phyloP scores from a whole-genome alignment of 1,140 invertebrate genomes.

The Apis florea region DNA sequence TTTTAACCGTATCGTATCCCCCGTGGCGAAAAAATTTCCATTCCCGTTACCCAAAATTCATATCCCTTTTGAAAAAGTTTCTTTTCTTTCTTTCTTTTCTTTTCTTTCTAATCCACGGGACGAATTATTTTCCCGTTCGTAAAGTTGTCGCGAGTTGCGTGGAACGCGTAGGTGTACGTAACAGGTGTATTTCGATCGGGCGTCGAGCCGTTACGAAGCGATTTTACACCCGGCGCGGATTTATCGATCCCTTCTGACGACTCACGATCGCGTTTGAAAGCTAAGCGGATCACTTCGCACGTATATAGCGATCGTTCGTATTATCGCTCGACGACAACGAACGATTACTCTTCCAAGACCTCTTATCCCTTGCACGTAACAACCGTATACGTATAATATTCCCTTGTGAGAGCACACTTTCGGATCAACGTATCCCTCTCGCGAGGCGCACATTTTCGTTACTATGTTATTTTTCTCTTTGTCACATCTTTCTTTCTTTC shows the following conservation, averaged over 20 bases:
- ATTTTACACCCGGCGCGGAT: constrained; percentile 11
- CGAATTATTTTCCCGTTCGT: not conserved
- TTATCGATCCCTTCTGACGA: constrained; percentile 15
- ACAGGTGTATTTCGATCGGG: constrained; percentile 31
- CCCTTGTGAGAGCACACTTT: constrained; percentile 52
- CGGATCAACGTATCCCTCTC: constrained; percentile 30
- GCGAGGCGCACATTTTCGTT: constrained; percentile 37
- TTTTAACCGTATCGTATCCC: not conserved
- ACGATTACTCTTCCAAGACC: not conserved
- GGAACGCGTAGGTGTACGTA: not conserved
- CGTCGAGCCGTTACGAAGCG: not conserved
- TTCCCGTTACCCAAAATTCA: no score
- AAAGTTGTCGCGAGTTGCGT: not conserved
- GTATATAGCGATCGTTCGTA: not conserved
- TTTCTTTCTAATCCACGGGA: not conserved
- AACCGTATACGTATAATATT: not conserved
- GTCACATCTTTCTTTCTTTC: constrained; percentile 37
- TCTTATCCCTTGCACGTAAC: not conserved
- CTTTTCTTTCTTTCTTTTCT: not conserved
- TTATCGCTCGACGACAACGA: not conserved
- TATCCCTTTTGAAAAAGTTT: not conserved
- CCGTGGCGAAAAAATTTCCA: no score
- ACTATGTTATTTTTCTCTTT: no score
- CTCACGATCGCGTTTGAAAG: constrained; percentile 12
- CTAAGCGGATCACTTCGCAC: constrained; percentile 17